Conservation (phyloP, 2,797 vertebrate species). For the Neostethus bicornis region DNA sequence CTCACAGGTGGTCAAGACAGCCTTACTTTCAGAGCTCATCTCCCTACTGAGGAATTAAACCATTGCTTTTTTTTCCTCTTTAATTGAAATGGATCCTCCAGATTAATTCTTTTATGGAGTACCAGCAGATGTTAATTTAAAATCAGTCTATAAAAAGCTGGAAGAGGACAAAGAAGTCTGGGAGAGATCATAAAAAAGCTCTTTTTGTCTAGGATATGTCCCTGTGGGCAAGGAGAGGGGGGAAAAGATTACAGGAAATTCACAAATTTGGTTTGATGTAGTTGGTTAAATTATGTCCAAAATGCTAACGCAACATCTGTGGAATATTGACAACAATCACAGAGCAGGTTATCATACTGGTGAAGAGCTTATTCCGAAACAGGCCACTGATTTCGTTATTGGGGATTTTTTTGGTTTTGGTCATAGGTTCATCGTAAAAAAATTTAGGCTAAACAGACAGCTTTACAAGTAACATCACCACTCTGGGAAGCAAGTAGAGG, state of each 20-base stretch:
- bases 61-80: conserved; percentile 19
- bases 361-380: no score
- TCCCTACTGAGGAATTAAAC: conserved; percentile 42
- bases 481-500: no score
- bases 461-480: no score
- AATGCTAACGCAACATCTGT: no score
- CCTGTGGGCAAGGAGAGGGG: background rate
- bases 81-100: conserved; percentile 51
- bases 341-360: no score
- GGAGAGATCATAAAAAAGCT: conserved; percentile 17
- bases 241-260: conserved; percentile 7
- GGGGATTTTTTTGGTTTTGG: no score
- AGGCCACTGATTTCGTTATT: no score
- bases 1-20: conserved; percentile 29
- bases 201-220: conserved; percentile 2
- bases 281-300: no score
- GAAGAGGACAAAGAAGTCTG: conserved; percentile 15
- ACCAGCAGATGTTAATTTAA: conserved; percentile 56
- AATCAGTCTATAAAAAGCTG: conserved; percentile 41
- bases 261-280: background rate
- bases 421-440: no score
- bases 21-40: conserved; percentile 45
- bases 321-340: no score
- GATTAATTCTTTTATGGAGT: conserved; percentile 32
- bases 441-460: no score